These are phyloP conservation scores for Eupithecia exiguata DNA, from an alignment of 2,888 invertebrate species.

Conservation along the genomic window DNA sequence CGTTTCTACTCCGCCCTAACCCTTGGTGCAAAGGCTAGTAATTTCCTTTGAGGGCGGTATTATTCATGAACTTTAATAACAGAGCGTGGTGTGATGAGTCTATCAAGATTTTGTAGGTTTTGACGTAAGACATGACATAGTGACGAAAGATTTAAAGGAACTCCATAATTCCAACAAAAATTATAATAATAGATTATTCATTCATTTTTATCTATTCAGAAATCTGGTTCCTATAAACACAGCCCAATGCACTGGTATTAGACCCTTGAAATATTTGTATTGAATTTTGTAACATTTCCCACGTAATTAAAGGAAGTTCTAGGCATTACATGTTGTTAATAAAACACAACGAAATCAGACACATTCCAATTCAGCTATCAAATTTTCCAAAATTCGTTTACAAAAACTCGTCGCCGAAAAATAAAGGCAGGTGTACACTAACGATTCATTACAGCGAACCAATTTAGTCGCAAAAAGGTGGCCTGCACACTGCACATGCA, in stretches of 20 bases:
- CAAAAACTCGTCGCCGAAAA: constrained; percentile 1
- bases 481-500: constrained; percentile 42
- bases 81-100: constrained; percentile 44
- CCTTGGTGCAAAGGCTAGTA: constrained; percentile 48
- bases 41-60: constrained; percentile 67
- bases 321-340: background rate
- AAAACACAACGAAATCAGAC: background rate
- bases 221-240: background rate
- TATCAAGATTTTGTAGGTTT: background rate
- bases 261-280: background rate
- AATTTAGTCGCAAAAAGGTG: constrained; percentile 30
- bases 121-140: background rate
- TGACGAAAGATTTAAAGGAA: background rate
- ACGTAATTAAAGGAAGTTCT: background rate
- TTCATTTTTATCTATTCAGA: no score
- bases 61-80: constrained; percentile 68
- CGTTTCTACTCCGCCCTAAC: background rate
- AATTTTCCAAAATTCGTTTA: background rate
- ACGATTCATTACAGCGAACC: constrained; percentile 24
- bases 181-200: no score
- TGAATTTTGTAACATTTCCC: background rate
- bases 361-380: background rate
- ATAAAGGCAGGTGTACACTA: constrained; percentile 26
- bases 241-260: background rate
- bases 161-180: background rate